These are phyloP conservation scores for Rhinichthys klamathensis DNA, from an alignment of 2,113 vertebrate species.

Conservation along the genomic window DNA sequence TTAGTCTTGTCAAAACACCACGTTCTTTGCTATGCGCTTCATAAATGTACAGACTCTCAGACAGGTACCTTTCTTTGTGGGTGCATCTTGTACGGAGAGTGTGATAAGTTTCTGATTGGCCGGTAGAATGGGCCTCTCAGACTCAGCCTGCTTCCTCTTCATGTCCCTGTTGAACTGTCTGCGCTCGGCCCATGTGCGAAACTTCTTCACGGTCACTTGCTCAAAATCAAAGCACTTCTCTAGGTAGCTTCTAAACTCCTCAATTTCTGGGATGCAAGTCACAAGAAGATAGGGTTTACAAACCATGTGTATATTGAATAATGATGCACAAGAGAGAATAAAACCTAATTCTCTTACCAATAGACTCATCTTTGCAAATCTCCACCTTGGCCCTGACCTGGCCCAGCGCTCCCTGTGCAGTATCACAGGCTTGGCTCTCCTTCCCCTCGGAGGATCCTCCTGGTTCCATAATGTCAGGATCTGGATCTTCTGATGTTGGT, in stretches of 20 bases:
- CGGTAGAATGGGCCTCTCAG: constrained; percentile 92
- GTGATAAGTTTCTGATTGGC: constrained; percentile 99
- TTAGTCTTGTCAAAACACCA: background rate
- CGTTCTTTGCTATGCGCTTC: background rate
- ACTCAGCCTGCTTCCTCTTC: constrained; percentile 96
- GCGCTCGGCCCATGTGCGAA: constrained; percentile 96
- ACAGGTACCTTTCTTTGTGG: constrained; percentile 92
- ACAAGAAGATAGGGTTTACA: background rate
- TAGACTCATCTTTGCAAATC: constrained; percentile 98
- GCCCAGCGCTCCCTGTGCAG: constrained; percentile 88
- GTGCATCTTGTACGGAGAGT: constrained; percentile 93
- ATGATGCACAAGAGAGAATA: background rate
- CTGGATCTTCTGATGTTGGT: constrained; percentile 60
- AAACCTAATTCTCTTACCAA: constrained; percentile 78
- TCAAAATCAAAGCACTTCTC: constrained; percentile 98
- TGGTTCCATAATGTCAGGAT: constrained; percentile 42
- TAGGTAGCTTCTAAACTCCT: constrained; percentile 90
- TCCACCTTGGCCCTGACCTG: constrained; percentile 99
- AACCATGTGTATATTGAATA: background rate
- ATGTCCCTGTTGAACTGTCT: constrained; percentile 97
- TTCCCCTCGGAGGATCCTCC: constrained; percentile 67
- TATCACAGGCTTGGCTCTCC: constrained; percentile 75
- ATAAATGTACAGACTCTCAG: background rate
- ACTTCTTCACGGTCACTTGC: constrained; percentile 98
- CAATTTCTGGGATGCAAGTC: constrained; percentile 77